phyloP scores from a whole-genome alignment of 2,113 vertebrate genomes.

The Gavialis gangeticus region DNA sequence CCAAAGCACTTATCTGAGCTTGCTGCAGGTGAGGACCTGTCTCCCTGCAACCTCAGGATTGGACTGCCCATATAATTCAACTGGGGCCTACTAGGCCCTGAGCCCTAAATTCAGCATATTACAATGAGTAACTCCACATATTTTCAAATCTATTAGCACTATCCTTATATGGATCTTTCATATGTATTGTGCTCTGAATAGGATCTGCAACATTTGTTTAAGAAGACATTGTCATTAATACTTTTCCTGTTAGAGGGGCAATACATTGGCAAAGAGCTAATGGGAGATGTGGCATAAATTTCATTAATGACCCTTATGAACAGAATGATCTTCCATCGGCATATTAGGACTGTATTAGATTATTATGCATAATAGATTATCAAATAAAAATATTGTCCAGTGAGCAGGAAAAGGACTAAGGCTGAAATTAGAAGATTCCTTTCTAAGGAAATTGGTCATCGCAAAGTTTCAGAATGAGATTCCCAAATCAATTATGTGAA shows the following conservation, averaged over 20 bases:
- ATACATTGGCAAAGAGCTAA: conserved; percentile 4
- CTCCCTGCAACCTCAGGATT: no score
- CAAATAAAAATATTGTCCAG: conserved; percentile 13
- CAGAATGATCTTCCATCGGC: conserved; percentile 11
- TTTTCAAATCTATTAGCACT: no score
- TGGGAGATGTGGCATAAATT: conserved; percentile 41
- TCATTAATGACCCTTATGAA: conserved; percentile 47
- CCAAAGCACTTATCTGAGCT: no score
- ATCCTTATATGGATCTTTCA: no score
- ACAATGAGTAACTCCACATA: no score
- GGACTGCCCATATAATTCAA: no score
- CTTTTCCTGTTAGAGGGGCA: conserved; percentile 46
- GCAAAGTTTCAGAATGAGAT: conserved; percentile 2
- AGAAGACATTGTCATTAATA: background rate
- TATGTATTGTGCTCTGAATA: background rate
- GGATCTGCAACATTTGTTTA: conserved; percentile 29
- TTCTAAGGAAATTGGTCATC: background rate
- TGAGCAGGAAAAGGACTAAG: background rate
- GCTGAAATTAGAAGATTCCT: conserved; percentile 16
- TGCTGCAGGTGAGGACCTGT: no score
- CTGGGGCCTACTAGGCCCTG: no score
- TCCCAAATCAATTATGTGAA: background rate
- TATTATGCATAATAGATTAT: background rate
- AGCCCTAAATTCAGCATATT: no score
- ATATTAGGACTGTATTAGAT: background rate